phyloP scores from a whole-genome alignment of 2,888 invertebrate genomes.

The Apamea anceps region DNA sequence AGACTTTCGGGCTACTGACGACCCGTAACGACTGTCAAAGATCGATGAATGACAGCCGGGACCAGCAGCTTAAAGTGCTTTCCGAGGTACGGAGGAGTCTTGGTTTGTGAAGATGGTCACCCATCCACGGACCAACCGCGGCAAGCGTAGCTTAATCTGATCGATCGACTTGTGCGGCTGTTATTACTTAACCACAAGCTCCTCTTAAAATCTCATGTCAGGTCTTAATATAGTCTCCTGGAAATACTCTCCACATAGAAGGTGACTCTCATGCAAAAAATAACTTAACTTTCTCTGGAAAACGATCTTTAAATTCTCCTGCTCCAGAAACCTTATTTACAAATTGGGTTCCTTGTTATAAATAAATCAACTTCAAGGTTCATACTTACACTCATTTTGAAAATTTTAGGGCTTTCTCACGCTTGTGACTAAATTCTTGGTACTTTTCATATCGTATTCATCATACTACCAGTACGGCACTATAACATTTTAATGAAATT shows the following conservation, averaged over 20 bases:
- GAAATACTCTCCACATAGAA: background rate
- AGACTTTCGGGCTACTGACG: no score
- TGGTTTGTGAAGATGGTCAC: no score
- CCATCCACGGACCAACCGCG: no score
- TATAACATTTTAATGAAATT: no score
- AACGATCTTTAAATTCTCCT: slow-evolving; percentile 26
- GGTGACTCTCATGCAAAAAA: slow-evolving; percentile 17
- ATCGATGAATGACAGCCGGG: no score
- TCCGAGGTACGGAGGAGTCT: no score
- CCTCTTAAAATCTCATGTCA: background rate
- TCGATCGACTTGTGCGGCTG: no score
- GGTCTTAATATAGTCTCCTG: background rate
- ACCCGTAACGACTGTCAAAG: no score
- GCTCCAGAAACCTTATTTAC: slow-evolving; percentile 54
- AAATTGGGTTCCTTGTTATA: slow-evolving; percentile 42
- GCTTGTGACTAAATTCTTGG: background rate
- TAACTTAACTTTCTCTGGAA: background rate
- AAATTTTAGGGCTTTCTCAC: background rate
- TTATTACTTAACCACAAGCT: no score
- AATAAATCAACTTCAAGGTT: slow-evolving; percentile 38
- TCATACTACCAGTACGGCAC: no score
- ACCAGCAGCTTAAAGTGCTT: no score
- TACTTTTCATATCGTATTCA: background rate
- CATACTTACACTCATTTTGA: background rate
- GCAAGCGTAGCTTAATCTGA: no score